These are phyloP conservation scores for Calliopsis andreniformis DNA, from an alignment of 1,140 invertebrate genomes.

Conservation along the genomic window DNA sequence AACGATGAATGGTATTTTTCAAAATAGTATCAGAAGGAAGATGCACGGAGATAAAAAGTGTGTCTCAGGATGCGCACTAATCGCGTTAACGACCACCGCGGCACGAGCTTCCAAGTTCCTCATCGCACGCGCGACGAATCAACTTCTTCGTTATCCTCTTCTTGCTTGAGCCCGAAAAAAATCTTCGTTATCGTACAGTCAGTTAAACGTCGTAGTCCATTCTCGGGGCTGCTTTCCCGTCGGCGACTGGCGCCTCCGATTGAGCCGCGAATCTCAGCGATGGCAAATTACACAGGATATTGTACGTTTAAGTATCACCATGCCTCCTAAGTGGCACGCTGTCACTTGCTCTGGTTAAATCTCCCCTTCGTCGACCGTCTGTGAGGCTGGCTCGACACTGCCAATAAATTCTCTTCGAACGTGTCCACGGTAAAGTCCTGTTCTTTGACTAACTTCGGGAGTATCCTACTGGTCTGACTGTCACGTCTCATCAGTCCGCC, in stretches of 20 bases:
- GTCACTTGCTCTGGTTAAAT: constrained; percentile 55
- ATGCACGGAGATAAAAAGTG: neutral
- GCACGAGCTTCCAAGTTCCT: no score
- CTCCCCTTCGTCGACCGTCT: constrained; percentile 17
- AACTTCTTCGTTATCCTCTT: neutral
- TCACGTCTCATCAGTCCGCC: neutral
- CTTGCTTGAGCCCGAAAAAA: neutral
- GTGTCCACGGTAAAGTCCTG: constrained; percentile 74
- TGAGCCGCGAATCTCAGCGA: neutral
- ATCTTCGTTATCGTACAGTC: neutral
- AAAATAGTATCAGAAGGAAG: constrained; percentile 17
- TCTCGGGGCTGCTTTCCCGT: no score
- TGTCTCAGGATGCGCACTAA: no score
- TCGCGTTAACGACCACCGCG: no score
- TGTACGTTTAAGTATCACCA: constrained; percentile 32
- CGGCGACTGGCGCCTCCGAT: neutral
- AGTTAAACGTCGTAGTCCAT: neutral
- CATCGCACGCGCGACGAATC: neutral
- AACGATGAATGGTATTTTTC: neutral
- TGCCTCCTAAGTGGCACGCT: constrained; percentile 28
- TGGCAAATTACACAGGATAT: constrained; percentile 9
- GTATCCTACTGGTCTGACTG: neutral
- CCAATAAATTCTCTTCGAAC: constrained; percentile 72
- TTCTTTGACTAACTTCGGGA: constrained; percentile 55
- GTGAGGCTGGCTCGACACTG: constrained; percentile 13